Evolutionary conservation across 2,113 vertebrate species (phyloP), one percentile per base, ranked within the genome.

Genomic region (Acanthochromis polyacanthus): DNA sequence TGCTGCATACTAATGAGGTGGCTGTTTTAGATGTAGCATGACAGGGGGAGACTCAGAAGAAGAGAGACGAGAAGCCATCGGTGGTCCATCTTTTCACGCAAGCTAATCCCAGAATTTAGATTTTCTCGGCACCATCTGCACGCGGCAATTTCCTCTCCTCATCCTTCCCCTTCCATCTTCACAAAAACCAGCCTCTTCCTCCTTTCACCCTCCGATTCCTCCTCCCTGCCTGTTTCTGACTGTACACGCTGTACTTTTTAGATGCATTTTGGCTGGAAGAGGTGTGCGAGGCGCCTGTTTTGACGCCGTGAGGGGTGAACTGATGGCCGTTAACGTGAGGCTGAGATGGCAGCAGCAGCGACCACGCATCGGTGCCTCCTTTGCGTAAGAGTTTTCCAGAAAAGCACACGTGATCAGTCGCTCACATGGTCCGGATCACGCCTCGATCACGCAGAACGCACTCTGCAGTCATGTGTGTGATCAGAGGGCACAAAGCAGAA

Each of bases 51-150:
- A 32, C 7, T 32, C 30, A 32, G 30, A 32, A 50, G 46, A 15
- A 50, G 16, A 17, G 7, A n/a, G 48, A 30, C 15, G 11, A 16
- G 10, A 12, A 48, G 32, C n/a, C 32, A 12, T 17, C 5, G 5
- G 51, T 0, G 63, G 61, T 81, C 70, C 68, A 17, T 76, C 71
- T 83, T 80, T 79, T 87, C 78, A 73, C 71, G 62, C 66, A 75
- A 84, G 87, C 82, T 83, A 77, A 73, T 90, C 89, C 82, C 85
- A 85, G 87, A 91, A 80, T 82, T 78, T 74, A 65, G 78, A 88
- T 65, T 50, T 93, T 80, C 86, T 88, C 32, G 6, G 56, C 48
- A 62, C 90, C 88, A 91, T 93, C 91, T 93, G 89, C 23, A 87
- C 85, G 57, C 51, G 62, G 72, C 78, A 60, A 64, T 68, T 75